A percentile compares a stretch with the other conserved stretches of the same genome.
phyloP scores from a whole-genome alignment of 2,888 invertebrate genomes.

The Danaus chrysippus region DNA sequence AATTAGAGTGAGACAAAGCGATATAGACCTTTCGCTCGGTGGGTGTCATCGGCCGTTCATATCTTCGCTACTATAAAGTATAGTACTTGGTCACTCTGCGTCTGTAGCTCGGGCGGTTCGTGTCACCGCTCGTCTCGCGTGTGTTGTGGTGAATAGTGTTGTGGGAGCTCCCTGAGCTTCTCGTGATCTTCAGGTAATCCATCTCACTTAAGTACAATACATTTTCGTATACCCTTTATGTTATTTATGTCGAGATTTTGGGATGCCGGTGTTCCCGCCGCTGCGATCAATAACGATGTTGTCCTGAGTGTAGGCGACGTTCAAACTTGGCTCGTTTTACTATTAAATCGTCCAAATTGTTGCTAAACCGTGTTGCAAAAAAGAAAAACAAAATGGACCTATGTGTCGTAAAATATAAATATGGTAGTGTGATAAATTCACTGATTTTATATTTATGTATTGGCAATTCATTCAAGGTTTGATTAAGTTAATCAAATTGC shows the following conservation, averaged over 20 bases:
- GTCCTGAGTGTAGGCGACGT: slow-evolving; percentile 52
- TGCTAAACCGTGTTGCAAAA: slow-evolving; percentile 2
- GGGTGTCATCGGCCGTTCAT: slow-evolving; percentile 69
- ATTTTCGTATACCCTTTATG: slow-evolving; percentile 45
- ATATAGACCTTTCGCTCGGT: slow-evolving; percentile 42
- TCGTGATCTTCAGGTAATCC: slow-evolving; percentile 58
- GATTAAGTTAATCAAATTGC: slow-evolving; percentile 27
- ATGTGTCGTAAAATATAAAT: not conserved
- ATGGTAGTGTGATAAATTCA: not conserved
- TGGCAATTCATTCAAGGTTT: slow-evolving; percentile 14
- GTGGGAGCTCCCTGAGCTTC: slow-evolving; percentile 58
- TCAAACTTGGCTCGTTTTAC: slow-evolving; percentile 26
- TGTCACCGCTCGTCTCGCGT: slow-evolving; percentile 67
- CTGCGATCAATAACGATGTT: slow-evolving; percentile 75
- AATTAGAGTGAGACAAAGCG: slow-evolving; percentile 37
- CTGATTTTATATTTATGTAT: slow-evolving; percentile 3
- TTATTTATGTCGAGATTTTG: slow-evolving; percentile 43
- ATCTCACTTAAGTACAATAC: slow-evolving; percentile 26
- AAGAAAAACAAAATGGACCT: too few species aligned
- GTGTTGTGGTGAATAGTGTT: slow-evolving; percentile 67
- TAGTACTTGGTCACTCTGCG: slow-evolving; percentile 64
- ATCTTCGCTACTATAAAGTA: slow-evolving; percentile 42
- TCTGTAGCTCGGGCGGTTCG: slow-evolving; percentile 63
- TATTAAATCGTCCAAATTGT: slow-evolving; percentile 19
- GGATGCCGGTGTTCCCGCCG: slow-evolving; percentile 56